Evolutionary conservation across 2,888 invertebrate genomes (phyloP).

Genomic region (Diaperis boleti): DNA sequence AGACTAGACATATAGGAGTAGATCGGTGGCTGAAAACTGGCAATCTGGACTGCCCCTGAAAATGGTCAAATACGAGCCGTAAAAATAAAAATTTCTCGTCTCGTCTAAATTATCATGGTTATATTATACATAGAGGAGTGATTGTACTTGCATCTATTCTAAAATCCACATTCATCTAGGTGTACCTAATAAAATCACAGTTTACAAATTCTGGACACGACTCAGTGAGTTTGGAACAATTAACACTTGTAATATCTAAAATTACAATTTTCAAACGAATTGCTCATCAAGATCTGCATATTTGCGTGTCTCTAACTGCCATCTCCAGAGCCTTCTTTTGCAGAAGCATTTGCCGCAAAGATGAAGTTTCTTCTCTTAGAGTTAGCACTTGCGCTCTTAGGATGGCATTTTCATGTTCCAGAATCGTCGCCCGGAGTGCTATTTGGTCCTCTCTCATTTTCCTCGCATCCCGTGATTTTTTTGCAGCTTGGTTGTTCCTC

Average conservation of each 20-base stretch:
- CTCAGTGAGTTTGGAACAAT: constrained; percentile 1
- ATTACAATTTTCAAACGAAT: not conserved
- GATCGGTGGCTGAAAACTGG: too few relatives aligned
- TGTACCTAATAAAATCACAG: constrained; percentile 2
- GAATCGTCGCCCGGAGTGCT: constrained; percentile 83
- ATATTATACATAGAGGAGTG: too few relatives aligned
- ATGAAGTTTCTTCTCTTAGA: constrained; percentile 82
- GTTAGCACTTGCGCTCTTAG: constrained; percentile 85
- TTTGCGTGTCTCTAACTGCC: constrained; percentile 11
- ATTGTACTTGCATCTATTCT: too few relatives aligned
- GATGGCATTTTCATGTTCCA: constrained; percentile 91
- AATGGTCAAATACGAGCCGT: too few relatives aligned
- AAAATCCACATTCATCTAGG: too few relatives aligned
- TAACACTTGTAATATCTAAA: not conserved
- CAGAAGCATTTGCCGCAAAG: constrained; percentile 76
- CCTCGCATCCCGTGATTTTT: constrained; percentile 90
- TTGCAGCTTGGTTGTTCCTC: constrained; percentile 91
- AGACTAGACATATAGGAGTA: too few relatives aligned
- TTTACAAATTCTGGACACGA: constrained; percentile 4
- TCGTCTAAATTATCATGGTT: too few relatives aligned
- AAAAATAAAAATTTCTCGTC: too few relatives aligned
- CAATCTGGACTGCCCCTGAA: too few relatives aligned
- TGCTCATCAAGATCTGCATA: constrained; percentile 11
- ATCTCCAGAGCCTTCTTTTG: constrained; percentile 62
- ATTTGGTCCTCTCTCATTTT: constrained; percentile 89